A percentile compares a stretch with the other conserved stretches of the same genome.
Conservation (phyloP, 2,888 invertebrate species). For the Phengaris alcon region DNA sequence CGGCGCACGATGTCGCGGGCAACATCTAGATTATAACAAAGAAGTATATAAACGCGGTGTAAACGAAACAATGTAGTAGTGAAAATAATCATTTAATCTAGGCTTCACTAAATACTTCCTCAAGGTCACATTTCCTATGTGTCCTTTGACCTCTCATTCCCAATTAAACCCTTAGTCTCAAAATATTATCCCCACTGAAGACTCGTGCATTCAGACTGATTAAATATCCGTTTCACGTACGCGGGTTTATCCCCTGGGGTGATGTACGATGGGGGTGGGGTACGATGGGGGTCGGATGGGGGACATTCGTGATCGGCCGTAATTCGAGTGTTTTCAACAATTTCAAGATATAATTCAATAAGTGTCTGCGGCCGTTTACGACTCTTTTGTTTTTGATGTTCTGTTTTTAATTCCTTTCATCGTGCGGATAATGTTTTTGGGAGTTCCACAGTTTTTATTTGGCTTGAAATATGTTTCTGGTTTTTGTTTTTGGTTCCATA, state of each 20-base stretch:
- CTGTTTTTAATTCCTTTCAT: not conserved
- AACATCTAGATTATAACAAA: too few species aligned
- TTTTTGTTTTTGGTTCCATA: too few species aligned
- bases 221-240: constrained; percentile 28
- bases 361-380: not conserved
- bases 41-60: too few species aligned
- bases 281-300: not conserved
- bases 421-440: not conserved
- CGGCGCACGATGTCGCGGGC: too few species aligned
- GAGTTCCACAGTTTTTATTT: not conserved
- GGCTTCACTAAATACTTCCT: not conserved
- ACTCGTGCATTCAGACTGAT: constrained; percentile 22
- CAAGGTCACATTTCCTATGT: not conserved
- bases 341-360: constrained; percentile 28
- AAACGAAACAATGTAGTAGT: too few species aligned
- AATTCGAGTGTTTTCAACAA: constrained; percentile 24
- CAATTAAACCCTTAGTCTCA: constrained; percentile 20
- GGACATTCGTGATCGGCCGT: constrained; percentile 23
- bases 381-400: constrained; percentile 5
- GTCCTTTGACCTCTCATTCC: not conserved
- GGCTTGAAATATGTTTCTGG: too few species aligned
- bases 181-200: constrained; percentile 20
- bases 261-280: not conserved
- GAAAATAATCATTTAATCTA: not conserved
- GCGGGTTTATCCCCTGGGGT: not conserved